Base-by-base conservation (phyloP, 1,140 invertebrate genomes). In the Antheraea mylitta region DNA sequence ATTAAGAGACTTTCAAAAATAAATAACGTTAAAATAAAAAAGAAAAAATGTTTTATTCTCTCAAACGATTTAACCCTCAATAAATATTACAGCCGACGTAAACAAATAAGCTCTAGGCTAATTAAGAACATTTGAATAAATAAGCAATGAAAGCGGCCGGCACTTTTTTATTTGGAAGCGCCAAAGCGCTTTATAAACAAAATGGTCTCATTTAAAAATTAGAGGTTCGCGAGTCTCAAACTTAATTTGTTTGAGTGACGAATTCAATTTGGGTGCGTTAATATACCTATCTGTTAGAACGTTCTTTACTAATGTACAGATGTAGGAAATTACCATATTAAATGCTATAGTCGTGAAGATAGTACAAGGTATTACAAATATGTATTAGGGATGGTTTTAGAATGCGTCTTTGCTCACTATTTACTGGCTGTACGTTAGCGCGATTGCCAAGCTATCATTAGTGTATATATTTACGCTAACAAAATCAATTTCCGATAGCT, bases 61-160 rank as follows among this genome's bases (percentile, higher is more conserved):
- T 53, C 45, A 53, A 53, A 53, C 45, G 45, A 53, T 53, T 53
- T 53, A 53, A 53, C 45, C 61, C 61, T 16, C 61, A 18, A 63
- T 63, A 63, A 63, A 63, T 37, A 63, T 37, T 37, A 13, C 45
- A 53, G 45, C 36, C 61, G 30, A 61, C 59, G 37, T 63, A 63
- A 63, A 63, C 37, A 63, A 63, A 63, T 37, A 63, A 37, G 22
- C 30, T 61, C 18, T 36, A 6, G 61, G 37, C 61, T 63, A 63
- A 63, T 63, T 63, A 63, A 63, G 37, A 37, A 63, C 37, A 63
- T 63, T 63, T 63, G 37, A 63, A 63, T 63, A 63, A 53, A 53
- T 36, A 63, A 63, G 37, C 61, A 60, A 30, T 63, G 61, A 63
- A 63, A 36, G 22, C 22, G 61, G n/a, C 30, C 30, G 61, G 18